Base-by-base conservation (phyloP, 1,140 invertebrate genomes). In the Drosophila seguyi region DNA sequence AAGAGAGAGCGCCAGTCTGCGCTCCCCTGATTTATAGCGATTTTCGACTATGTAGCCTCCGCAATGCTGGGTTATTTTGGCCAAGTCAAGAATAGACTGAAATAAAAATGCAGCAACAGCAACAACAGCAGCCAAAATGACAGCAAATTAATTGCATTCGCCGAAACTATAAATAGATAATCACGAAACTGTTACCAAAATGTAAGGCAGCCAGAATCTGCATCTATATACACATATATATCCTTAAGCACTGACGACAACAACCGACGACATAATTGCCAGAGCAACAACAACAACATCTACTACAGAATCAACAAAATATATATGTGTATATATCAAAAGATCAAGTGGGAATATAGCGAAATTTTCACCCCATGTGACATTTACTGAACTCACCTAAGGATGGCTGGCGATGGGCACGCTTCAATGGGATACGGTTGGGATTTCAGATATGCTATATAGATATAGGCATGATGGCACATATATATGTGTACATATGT, bases 111-210 rank as follows among this genome's bases (percentile, higher is more conserved):
- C 25, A 39, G 38, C 38, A 42, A 42, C 39, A 60, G 34, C 57
- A 61, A 61, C 41, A 62, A 41, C 58, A 36, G 31, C 11, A 48
- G 66, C 42, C 73, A 47, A 76, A 76, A 79, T 79, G 76, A 79
- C 76, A 79, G 75, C 75, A 72, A 79, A 79, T 79, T 79, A 79
- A 79, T 79, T 79, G 76, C 76, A 79, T 79, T 79, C 34, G 58
- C 58, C 52, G 47, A 42, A 45, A 20, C 75, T 65, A 79, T 38
- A 65, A 79, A 79, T 79, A 79, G 66, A 60, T 59, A 67, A 76
- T 60, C 55, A 48, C 72, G 60, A 75, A 75, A 72, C 69, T 29
- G 69, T 73, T 73, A 72, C 69, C 69, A 73, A 73, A 71, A 73
- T 73, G 67, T 73, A 72, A 73, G 68, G 69, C 69, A 57, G 36